phyloP scores from a whole-genome alignment of 2,113 vertebrate genomes.

The Microcebus murinus region DNA sequence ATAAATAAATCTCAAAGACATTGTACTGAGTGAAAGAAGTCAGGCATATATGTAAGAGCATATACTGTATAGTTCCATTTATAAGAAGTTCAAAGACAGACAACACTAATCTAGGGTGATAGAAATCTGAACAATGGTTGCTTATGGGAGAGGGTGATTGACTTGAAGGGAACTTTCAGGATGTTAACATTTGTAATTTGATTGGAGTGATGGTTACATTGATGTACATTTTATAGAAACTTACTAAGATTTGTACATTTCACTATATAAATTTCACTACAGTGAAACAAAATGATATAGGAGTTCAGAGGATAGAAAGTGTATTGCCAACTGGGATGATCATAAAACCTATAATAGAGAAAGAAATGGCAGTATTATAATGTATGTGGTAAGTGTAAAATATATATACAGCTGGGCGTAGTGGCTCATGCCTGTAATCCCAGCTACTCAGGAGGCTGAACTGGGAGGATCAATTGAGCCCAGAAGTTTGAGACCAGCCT shows the following conservation, averaged over 20 bases:
- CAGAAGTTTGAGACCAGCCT: no score
- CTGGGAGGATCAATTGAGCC: neutral
- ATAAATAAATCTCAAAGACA: neutral
- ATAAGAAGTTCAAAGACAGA: neutral
- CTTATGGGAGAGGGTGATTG: neutral
- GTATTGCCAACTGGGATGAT: neutral
- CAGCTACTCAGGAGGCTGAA: neutral
- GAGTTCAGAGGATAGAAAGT: neutral
- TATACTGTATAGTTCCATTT: neutral
- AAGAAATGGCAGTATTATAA: neutral
- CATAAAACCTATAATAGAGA: conserved; percentile 6
- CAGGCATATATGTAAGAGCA: neutral
- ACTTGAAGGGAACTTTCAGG: conserved; percentile 28
- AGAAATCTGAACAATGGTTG: conserved; percentile 5
- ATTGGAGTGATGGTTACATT: neutral
- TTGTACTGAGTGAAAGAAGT: neutral
- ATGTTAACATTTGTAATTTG: conserved; percentile 9
- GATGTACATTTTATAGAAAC: neutral
- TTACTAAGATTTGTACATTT: conserved; percentile 4
- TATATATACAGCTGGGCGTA: neutral
- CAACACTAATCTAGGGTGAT: neutral
- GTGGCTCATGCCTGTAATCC: neutral
- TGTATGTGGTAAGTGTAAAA: neutral
- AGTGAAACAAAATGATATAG: conserved; percentile 19
- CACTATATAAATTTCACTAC: conserved; percentile 28